A percentile compares a stretch with the other conserved stretches of the same genome.
Evolutionary conservation across 2,113 vertebrate genomes (phyloP).

Genomic region (Perognathus longimembris): DNA sequence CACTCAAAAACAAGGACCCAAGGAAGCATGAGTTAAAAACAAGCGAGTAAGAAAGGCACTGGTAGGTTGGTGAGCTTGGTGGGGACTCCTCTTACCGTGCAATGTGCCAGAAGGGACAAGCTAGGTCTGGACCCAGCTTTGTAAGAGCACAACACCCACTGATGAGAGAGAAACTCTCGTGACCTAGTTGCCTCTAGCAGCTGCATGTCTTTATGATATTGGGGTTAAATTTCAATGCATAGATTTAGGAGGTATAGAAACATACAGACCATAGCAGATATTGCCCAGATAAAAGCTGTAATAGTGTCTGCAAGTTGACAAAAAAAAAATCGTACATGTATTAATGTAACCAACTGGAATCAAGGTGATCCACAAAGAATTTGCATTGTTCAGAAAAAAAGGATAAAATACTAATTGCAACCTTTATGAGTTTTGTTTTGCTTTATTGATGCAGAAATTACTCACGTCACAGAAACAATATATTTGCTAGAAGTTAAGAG

Average conservation of each 20-base stretch:
- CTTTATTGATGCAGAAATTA: background rate
- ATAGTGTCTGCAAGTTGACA: background rate
- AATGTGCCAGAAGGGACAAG: no score
- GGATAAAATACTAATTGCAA: background rate
- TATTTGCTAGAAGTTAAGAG: background rate
- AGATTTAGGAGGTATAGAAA: no score
- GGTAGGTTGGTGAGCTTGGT: background rate
- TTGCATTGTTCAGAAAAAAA: background rate
- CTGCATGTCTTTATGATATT: background rate
- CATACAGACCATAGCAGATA: background rate
- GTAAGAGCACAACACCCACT: background rate
- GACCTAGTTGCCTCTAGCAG: background rate
- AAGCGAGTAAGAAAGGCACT: background rate
- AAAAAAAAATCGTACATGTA: background rate
- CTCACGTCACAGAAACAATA: background rate
- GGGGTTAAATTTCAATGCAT: background rate
- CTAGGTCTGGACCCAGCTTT: background rate
- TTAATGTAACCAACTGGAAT: background rate
- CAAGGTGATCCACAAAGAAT: background rate
- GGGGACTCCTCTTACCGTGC: accelerated
- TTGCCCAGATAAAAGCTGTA: background rate
- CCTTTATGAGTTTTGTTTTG: background rate
- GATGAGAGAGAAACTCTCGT: background rate
- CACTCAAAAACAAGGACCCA: no score
- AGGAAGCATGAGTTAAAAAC: no score